Evolutionary conservation across 2,113 vertebrate species (phyloP).

Genomic region (Halcyon senegalensis): DNA sequence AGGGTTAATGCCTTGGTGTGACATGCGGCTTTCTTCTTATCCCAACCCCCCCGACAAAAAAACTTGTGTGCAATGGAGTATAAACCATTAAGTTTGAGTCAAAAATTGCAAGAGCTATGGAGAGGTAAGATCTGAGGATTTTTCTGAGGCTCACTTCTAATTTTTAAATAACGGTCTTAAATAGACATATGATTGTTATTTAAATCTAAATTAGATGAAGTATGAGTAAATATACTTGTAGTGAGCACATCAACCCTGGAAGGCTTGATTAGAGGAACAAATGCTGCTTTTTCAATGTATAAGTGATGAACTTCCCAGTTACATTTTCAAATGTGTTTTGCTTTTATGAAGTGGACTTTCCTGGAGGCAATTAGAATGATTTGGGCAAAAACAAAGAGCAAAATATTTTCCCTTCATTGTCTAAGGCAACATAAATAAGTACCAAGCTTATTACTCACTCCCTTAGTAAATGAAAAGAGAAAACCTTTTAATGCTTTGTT

Average conservation of each 20-base stretch:
- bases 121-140: background rate
- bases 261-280: conserved; percentile 25
- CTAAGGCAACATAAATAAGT: conserved; percentile 33
- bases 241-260: background rate
- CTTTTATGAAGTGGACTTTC: conserved; percentile 51
- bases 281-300: background rate
- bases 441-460: background rate
- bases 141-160: background rate
- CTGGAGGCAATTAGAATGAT: conserved; percentile 53
- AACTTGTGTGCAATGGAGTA: background rate
- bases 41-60: background rate
- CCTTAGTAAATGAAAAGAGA: background rate
- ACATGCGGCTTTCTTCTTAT: background rate
- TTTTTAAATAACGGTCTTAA: background rate
- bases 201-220: conserved; percentile 6
- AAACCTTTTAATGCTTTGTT: conserved; percentile 44
- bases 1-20: background rate
- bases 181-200: background rate
- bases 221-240: background rate
- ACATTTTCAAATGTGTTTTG: conserved; percentile 38
- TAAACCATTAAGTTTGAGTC: background rate
- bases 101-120: background rate
- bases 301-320: conserved; percentile 38
- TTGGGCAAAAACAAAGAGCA: conserved; percentile 48
- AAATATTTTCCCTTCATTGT: conserved; percentile 64